A percentile compares a stretch with the other conserved stretches of the same genome.
phyloP scores from a whole-genome alignment of 2,888 invertebrate species.

The Periphyllus acericola region DNA sequence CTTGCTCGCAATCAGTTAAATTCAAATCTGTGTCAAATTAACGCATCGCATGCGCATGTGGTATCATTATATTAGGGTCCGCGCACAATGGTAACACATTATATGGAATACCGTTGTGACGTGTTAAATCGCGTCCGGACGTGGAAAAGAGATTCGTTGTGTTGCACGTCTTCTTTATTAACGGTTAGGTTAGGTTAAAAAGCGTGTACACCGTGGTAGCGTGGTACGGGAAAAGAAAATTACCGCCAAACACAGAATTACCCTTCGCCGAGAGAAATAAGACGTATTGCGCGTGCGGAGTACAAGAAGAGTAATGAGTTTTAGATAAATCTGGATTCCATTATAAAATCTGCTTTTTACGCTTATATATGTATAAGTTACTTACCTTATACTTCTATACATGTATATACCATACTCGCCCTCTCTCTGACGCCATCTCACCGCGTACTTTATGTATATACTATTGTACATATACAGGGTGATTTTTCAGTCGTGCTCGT shows the following conservation, averaged over 20 bases:
- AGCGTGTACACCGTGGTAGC: no score
- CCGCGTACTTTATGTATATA: no score
- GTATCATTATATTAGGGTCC: no score
- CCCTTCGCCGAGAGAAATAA: not conserved
- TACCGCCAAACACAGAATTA: not conserved
- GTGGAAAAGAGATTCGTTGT: constrained; percentile 8
- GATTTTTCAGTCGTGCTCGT: no score
- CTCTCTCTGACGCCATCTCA: no score
- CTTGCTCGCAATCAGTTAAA: no score
- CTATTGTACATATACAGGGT: no score
- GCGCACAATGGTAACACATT: no score
- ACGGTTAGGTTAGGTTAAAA: constrained; percentile 26
- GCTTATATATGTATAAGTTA: not conserved
- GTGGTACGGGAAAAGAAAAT: not conserved
- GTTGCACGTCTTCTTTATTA: not conserved
- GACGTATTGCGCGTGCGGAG: not conserved
- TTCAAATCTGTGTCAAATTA: not conserved
- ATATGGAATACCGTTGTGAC: constrained; percentile 29
- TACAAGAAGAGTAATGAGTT: not conserved
- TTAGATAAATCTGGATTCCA: constrained; percentile 17
- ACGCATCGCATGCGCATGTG: not conserved
- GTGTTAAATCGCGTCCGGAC: constrained; percentile 16
- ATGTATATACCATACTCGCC: no score
- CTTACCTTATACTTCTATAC: not conserved
- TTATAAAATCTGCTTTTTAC: not conserved